phyloP scores from a whole-genome alignment of 2,888 invertebrate genomes.

The Ophion costatus region DNA sequence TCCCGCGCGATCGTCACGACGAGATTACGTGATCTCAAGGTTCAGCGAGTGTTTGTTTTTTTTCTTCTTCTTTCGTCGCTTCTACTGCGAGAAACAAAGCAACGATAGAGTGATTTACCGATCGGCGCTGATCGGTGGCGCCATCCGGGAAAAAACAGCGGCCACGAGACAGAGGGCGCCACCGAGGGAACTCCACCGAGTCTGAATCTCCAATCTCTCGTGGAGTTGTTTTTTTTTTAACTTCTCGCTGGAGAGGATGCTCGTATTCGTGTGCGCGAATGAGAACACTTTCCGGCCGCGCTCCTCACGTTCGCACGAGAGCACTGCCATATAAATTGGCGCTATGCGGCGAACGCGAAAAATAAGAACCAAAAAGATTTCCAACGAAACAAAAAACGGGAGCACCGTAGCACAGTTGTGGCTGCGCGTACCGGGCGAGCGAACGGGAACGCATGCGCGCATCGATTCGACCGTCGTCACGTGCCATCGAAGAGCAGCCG shows the following conservation, averaged over 20 bases:
- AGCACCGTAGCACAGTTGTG: conserved; percentile 64
- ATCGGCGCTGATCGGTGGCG: conserved; percentile 17
- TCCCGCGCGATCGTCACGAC: conserved; percentile 20
- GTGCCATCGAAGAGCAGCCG: conserved; percentile 27
- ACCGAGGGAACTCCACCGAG: not conserved
- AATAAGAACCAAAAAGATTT: conserved; percentile 23
- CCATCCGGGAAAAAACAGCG: conserved; percentile 1
- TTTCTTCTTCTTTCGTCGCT: not conserved
- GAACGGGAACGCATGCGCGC: conserved; percentile 42
- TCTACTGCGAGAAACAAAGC: not conserved
- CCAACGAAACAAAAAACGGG: conserved; percentile 36
- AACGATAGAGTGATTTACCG: not conserved
- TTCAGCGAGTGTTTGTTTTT: not conserved
- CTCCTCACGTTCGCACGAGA: not conserved
- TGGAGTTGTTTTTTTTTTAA: too few species aligned
- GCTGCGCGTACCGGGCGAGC: conserved; percentile 43
- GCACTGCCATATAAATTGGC: conserved; percentile 35
- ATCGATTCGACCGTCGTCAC: conserved; percentile 54
- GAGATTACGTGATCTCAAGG: conserved; percentile 44
- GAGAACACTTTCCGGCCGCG: not conserved
- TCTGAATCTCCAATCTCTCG: too few species aligned
- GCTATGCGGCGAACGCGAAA: conserved; percentile 27
- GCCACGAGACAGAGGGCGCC: conserved; percentile 7
- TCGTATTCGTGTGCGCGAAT: not conserved
- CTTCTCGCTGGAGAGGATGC: not conserved